phyloP scores from a whole-genome alignment of 2,797 vertebrate species.

The Peromyscus melanophrys region DNA sequence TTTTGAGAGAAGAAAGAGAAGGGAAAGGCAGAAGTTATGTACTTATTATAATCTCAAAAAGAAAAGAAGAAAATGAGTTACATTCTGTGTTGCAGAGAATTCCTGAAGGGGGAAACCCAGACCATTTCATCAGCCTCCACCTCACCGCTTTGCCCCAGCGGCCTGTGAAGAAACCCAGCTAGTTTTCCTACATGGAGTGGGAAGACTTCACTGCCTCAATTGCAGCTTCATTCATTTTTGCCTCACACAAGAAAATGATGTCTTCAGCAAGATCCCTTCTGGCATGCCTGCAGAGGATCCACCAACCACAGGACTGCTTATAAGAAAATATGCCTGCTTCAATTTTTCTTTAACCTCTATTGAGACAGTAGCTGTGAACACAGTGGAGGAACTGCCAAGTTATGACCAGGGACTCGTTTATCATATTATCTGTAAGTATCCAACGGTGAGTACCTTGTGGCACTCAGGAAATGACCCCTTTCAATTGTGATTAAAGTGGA shows the following conservation, averaged over 20 bases:
- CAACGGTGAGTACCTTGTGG: not conserved
- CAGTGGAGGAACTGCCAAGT: not conserved
- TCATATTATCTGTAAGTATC: not conserved
- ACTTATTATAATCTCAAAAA: not conserved
- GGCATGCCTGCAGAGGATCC: not conserved
- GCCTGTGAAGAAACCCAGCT: not conserved
- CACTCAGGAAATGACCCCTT: not conserved
- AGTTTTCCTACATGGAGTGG: not conserved
- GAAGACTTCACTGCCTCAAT: not conserved
- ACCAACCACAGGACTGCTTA: not conserved
- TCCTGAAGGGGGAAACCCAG: not conserved
- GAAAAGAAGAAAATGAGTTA: not conserved
- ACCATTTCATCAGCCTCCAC: not conserved
- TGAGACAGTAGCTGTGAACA: not conserved
- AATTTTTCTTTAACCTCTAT: not conserved
- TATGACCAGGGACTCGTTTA: not conserved
- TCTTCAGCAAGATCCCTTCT: not conserved
- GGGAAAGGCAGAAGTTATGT: not conserved
- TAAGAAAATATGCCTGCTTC: slow-evolving; percentile 1
- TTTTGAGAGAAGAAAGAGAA: not conserved
- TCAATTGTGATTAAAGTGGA: not conserved
- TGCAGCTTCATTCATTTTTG: not conserved
- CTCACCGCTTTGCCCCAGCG: not conserved
- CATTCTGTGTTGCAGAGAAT: not conserved
- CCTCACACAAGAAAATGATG: not conserved